A percentile compares a stretch with the other conserved stretches of the same genome.
Conservation (phyloP, 2,113 vertebrate species). For the Python bivittatus region DNA sequence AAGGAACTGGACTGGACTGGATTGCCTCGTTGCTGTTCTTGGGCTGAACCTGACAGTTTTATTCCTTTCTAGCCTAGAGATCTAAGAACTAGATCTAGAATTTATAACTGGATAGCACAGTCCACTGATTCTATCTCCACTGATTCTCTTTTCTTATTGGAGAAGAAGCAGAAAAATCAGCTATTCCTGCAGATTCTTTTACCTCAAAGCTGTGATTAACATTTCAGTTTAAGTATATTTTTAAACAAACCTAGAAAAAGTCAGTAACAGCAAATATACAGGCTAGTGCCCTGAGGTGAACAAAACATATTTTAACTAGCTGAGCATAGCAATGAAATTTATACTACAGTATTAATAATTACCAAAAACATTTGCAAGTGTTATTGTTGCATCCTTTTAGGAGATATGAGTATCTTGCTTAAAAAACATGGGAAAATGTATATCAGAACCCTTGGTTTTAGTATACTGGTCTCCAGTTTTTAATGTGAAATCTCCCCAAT, state of each 20-base stretch:
- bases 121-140: background rate
- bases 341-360: constrained; percentile 69
- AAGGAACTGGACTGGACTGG: too few species aligned
- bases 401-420: constrained; percentile 57
- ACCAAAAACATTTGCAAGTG: constrained; percentile 62
- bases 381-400: constrained; percentile 67
- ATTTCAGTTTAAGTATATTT: constrained; percentile 67
- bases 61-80: background rate
- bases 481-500: constrained; percentile 64
- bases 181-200: constrained; percentile 58
- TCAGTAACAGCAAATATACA: constrained; percentile 60
- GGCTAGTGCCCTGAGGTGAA: constrained; percentile 63
- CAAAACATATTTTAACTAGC: constrained; percentile 64
- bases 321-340: constrained; percentile 65
- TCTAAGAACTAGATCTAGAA: background rate
- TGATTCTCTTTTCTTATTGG: constrained; percentile 5
- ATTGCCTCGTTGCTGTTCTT: too few species aligned
- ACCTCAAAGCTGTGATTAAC: constrained; percentile 66
- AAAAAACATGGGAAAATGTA: constrained; percentile 69
- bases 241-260: constrained; percentile 64
- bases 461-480: constrained; percentile 68
- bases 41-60: too few species aligned
- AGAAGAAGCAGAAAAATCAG: constrained; percentile 47
- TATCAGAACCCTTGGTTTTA: constrained; percentile 62
- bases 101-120: background rate